Evolutionary conservation across 1,140 invertebrate species (phyloP), one percentile per base, ranked within the genome.

Genomic region (Periplaneta americana): DNA sequence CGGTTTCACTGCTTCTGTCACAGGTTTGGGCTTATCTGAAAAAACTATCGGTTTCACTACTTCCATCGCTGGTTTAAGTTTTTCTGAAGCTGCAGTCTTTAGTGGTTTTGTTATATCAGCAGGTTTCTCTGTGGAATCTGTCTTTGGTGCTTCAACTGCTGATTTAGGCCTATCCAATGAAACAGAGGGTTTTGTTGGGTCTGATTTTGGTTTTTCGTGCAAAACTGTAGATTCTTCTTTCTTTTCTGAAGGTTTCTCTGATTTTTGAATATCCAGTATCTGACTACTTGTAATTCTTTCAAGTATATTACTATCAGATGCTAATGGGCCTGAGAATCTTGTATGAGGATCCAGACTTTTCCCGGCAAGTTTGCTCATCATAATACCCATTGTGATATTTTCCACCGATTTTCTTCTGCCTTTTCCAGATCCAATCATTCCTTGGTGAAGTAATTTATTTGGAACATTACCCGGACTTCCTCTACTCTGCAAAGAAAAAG

Each of bases 341-440:
- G 48, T n/a, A 22, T 66, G 48, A 8, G 22, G 28, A 66, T 81
- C 66, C 81, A 75, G 28, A 34, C 37, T 76, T 84, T 79, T 66
- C 32, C 78, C 80, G 13, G 80, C 66, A 48, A 77, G 28, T 39
- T 79, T 84, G 9, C 66, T 78, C 78, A 82, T 78, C 81, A 82
- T 82, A 22, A 82, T 82, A 17, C 82, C 82, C 82, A 82, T 82
- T 22, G 82, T 76, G 37, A 82, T 82, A 78, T 79, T 82, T 74
- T 82, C 82, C 22, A 82, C 75, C n/a, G 81, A 79, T 79, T 82
- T 81, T 33, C 82, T 66, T 48, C 83, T 15, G 9, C 80, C 75
- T 75, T 74, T 83, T 18, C 48, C 48, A 66, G 48, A 66, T 66
- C 48, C 39, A 48, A 48, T 48, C 39, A 48, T 18, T 17, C 39